A percentile compares a stretch with the other conserved stretches of the same genome.
These are phyloP conservation scores for Diorhabda sublineata DNA, from an alignment of 1,140 invertebrate species.

Conservation along the genomic window DNA sequence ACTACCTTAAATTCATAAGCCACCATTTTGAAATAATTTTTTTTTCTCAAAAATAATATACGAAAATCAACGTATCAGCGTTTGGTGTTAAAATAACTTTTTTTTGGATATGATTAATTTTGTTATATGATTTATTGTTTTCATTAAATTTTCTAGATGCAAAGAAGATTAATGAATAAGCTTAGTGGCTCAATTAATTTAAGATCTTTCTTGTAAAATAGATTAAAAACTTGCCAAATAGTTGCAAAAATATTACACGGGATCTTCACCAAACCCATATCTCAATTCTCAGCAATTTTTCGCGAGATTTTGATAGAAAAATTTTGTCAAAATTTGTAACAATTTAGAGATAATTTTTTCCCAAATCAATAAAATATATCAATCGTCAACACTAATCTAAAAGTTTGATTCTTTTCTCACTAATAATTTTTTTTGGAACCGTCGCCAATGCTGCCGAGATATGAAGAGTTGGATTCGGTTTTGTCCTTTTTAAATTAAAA, in stretches of 20 bases:
- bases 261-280: not conserved
- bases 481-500: slow-evolving; percentile 17
- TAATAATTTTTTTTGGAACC: slow-evolving; percentile 8
- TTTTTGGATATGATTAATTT: too few species aligned
- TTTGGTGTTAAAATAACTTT: too few species aligned
- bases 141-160: too few species aligned
- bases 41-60: too few species aligned
- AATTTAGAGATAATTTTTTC: slow-evolving; percentile 16
- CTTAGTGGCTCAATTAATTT: not conserved
- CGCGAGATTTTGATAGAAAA: slow-evolving; percentile 5
- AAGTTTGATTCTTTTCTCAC: slow-evolving; percentile 20
- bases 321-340: slow-evolving; percentile 16
- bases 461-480: slow-evolving; percentile 8
- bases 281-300: not conserved
- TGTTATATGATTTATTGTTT: too few species aligned
- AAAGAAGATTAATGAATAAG: too few species aligned
- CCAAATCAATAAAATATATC: slow-evolving; percentile 17
- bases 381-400: slow-evolving; percentile 16
- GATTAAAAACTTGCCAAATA: slow-evolving; percentile 35
- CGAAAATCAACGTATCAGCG: too few species aligned
- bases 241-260: slow-evolving; percentile 23
- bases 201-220: not conserved
- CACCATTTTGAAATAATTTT: too few species aligned
- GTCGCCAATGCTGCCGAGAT: not conserved
- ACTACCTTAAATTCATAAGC: not conserved